phyloP scores from a whole-genome alignment of 2,797 vertebrate species.

The Peromyscus attwateri region DNA sequence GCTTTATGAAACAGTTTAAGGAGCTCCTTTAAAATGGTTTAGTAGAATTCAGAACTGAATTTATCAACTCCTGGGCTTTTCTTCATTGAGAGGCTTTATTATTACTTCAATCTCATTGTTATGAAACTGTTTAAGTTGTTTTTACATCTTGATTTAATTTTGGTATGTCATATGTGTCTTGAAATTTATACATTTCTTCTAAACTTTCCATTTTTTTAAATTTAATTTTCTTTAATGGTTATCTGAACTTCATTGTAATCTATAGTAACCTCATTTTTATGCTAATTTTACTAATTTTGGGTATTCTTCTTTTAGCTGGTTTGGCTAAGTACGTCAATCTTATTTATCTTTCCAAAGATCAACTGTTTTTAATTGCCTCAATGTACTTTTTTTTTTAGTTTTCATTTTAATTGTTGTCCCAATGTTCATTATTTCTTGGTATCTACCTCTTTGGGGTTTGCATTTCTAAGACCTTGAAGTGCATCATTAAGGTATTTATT shows the following conservation, averaged over 20 bases:
- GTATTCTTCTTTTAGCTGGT: neutral
- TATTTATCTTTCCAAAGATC: neutral
- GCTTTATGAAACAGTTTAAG: neutral
- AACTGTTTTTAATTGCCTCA: neutral
- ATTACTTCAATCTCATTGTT: neutral
- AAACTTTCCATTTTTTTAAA: neutral
- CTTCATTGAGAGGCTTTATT: neutral
- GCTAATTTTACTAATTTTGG: neutral
- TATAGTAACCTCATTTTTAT: neutral
- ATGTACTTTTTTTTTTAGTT: neutral
- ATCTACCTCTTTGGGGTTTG: neutral
- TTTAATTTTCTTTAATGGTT: neutral
- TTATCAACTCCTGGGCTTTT: neutral
- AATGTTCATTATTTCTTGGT: neutral
- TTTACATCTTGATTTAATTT: neutral
- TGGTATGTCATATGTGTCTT: neutral
- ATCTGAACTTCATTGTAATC: neutral
- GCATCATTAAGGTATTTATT: neutral
- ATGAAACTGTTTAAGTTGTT: neutral
- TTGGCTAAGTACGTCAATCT: neutral
- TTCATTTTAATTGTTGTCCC: neutral
- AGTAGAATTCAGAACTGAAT: neutral
- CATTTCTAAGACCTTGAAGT: neutral
- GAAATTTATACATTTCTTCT: neutral
- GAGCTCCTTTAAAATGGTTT: neutral